A percentile compares a stretch with the other conserved stretches of the same genome.
These are phyloP conservation scores for Oreotrochilus melanogaster DNA, from an alignment of 2,113 vertebrate genomes.

Conservation along the genomic window DNA sequence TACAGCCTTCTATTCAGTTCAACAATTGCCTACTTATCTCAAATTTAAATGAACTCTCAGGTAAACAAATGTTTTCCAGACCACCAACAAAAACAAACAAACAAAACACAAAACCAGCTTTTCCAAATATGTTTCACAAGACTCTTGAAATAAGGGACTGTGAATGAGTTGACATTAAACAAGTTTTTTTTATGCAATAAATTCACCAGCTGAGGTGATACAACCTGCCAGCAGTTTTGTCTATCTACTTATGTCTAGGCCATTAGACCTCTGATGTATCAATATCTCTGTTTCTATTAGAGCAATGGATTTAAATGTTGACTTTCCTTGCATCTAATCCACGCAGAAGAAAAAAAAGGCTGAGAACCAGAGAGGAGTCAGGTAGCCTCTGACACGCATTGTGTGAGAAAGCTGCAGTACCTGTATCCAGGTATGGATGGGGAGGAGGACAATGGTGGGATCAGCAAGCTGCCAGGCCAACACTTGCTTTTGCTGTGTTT, in stretches of 20 bases:
- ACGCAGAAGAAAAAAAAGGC: neutral
- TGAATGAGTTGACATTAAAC: neutral
- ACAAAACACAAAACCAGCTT: neutral
- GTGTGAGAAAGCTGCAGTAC: neutral
- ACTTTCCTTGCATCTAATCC: neutral
- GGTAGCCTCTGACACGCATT: accelerated
- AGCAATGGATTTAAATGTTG: neutral
- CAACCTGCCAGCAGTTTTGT: neutral
- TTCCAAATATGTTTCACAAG: neutral
- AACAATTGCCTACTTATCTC: neutral
- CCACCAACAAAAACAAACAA: neutral
- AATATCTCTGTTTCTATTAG: neutral
- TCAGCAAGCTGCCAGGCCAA: neutral
- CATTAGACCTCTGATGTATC: neutral
- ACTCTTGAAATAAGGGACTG: neutral
- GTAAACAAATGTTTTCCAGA: neutral
- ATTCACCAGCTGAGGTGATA: neutral
- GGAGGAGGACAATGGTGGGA: accelerated
- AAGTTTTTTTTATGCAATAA: neutral
- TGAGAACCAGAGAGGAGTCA: neutral
- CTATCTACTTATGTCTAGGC: neutral
- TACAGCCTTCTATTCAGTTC: neutral
- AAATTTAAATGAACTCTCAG: neutral
- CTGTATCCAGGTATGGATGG: neutral
- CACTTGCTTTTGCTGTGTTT: neutral